Percentiles rank a stretch among this genome's conserved stretches.
Conservation (phyloP, 2,888 invertebrate species). For the Gasteruption jaculator region DNA sequence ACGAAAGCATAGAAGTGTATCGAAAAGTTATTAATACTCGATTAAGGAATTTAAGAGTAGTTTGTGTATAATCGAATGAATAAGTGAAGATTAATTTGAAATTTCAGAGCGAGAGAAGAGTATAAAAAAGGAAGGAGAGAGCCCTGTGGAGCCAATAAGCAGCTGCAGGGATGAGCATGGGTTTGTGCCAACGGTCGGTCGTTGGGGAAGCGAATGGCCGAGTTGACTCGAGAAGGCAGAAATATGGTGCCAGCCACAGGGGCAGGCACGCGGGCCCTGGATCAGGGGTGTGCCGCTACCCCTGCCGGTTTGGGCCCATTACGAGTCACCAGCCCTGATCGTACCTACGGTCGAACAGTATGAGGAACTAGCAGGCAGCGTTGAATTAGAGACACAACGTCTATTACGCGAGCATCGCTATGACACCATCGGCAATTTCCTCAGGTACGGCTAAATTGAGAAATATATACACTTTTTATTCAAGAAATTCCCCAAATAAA, state of each 20-base stretch:
- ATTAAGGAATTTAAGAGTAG: too few species aligned
- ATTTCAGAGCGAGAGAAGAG: conserved; percentile 50
- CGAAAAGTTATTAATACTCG: too few species aligned
- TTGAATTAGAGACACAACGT: conserved; percentile 75
- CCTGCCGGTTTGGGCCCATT: conserved; percentile 69
- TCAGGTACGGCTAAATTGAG: conserved; percentile 51
- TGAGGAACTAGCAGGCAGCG: conserved; percentile 73
- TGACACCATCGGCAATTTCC: conserved; percentile 83
- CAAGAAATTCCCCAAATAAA: too few species aligned
- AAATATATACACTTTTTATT: neutral
- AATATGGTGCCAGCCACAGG: conserved; percentile 53
- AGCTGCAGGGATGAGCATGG: conserved; percentile 57
- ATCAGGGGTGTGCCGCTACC: conserved; percentile 69
- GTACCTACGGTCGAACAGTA: conserved; percentile 62
- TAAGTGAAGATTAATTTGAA: conserved; percentile 2
- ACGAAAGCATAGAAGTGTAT: too few species aligned
- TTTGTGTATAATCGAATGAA: too few species aligned
- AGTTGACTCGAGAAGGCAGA: conserved; percentile 86
- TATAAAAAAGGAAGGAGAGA: conserved; percentile 49
- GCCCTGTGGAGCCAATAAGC: conserved; percentile 55
- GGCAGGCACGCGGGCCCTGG: conserved; percentile 56
- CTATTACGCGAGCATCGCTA: conserved; percentile 82
- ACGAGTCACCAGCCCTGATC: conserved; percentile 54
- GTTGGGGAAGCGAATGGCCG: conserved; percentile 94
- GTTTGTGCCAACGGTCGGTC: conserved; percentile 77